A percentile compares a stretch with the other conserved stretches of the same genome.
Evolutionary conservation across 2,113 vertebrate genomes (phyloP).

Genomic region (Pyxicephalus adspersus): DNA sequence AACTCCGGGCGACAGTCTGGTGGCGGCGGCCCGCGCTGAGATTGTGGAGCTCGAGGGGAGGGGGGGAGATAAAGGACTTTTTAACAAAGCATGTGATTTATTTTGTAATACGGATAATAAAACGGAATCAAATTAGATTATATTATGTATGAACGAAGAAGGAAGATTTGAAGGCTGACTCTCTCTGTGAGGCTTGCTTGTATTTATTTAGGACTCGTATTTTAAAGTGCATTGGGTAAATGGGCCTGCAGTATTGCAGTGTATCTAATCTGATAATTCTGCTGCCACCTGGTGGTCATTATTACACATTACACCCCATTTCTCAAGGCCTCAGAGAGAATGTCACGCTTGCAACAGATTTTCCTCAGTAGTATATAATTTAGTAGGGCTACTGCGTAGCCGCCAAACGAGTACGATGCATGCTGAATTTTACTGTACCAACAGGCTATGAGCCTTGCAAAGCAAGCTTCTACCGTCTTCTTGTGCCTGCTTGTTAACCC

Average conservation of each 20-base stretch:
- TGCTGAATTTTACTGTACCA: constrained; percentile 26
- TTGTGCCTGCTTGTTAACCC: constrained; percentile 54
- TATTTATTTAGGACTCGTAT: too few species aligned
- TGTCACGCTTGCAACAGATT: neutral
- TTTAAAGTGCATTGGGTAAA: too few species aligned
- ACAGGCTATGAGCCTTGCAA: constrained; percentile 43
- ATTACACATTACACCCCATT: neutral
- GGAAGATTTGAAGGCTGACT: constrained; percentile 15
- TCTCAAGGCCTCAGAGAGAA: neutral
- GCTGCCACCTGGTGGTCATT: neutral
- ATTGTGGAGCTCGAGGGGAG: neutral
- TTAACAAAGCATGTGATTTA: constrained; percentile 56
- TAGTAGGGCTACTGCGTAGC: constrained; percentile 56
- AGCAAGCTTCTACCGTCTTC: constrained; percentile 44
- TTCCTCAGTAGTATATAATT: constrained; percentile 52
- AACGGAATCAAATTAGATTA: constrained; percentile 46
- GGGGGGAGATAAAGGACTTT: constrained; percentile 38
- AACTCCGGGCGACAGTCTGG: neutral
- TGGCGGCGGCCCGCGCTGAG: neutral
- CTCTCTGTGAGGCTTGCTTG: neutral
- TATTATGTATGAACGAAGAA: constrained; percentile 49
- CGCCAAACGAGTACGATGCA: constrained; percentile 26
- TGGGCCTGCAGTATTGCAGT: too few species aligned
- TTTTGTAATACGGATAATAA: constrained; percentile 52
- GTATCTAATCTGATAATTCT: neutral